Evolutionary conservation across 2,797 vertebrate genomes (phyloP).

Genomic region (Enteromius fasciolatus): DNA sequence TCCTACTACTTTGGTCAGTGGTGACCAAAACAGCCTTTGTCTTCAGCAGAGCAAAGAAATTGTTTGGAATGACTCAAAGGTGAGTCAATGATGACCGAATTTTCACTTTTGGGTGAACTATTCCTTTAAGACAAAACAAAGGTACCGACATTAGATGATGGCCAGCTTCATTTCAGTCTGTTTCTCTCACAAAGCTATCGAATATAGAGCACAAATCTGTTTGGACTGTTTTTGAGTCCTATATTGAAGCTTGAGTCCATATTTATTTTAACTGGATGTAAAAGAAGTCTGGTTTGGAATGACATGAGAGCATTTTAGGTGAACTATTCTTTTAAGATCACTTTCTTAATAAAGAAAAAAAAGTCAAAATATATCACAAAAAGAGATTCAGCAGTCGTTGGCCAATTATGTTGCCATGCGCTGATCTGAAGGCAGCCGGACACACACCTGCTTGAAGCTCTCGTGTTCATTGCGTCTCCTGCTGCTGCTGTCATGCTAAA

Average conservation of each 20-base stretch:
- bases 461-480: conserved; percentile 33
- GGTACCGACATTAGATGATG: too few species aligned
- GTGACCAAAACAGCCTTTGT: too few species aligned
- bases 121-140: too few species aligned
- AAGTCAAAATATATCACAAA: not conserved
- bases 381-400: not conserved
- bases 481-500: conserved; percentile 44
- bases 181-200: too few species aligned
- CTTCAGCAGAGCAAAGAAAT: too few species aligned
- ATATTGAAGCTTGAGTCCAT: not conserved
- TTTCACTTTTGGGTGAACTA: too few species aligned
- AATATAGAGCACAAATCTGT: too few species aligned
- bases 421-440: conserved; percentile 2
- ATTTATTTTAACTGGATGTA: not conserved
- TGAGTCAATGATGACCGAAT: too few species aligned
- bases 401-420: not conserved
- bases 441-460: conserved; percentile 13
- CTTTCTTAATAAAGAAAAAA: not conserved
- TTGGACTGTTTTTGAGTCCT: not conserved
- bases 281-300: not conserved
- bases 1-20: too few species aligned
- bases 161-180: too few species aligned
- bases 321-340: not conserved
- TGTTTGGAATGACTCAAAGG: too few species aligned
- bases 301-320: not conserved